Conservation (phyloP, 35 echinoderm and acorn worm genomes). For the Heliocidaris erythrogramma region DNA sequence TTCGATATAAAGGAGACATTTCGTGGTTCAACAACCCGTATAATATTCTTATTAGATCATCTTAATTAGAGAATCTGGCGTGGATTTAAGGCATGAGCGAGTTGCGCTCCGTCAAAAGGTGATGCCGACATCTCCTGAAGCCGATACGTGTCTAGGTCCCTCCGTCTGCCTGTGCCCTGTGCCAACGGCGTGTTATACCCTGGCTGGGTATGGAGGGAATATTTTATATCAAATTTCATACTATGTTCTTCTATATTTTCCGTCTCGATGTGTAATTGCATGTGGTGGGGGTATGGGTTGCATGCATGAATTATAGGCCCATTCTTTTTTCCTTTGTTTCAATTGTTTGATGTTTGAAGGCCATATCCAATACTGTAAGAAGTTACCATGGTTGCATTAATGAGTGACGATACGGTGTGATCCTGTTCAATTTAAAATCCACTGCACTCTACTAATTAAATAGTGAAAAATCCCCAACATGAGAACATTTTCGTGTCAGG, state of each 20-base stretch:
- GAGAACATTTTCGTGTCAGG: too few species aligned
- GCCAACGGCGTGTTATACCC: not conserved
- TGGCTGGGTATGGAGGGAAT: not conserved
- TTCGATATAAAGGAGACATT: not conserved
- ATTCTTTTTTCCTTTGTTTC: not conserved
- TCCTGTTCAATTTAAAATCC: too few species aligned
- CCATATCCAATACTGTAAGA: too few species aligned
- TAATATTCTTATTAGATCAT: constrained; percentile 15
- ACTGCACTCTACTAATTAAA: too few species aligned
- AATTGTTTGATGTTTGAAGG: too few species aligned
- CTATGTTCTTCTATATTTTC: not conserved
- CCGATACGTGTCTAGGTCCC: not conserved
- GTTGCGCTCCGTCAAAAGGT: not conserved
- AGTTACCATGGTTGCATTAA: too few species aligned
- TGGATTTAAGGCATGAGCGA: not conserved
- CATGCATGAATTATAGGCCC: not conserved
- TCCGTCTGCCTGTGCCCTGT: not conserved
- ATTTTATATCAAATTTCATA: not conserved
- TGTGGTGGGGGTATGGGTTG: not conserved
- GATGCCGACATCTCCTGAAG: not conserved
- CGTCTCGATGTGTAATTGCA: not conserved
- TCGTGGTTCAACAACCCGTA: not conserved
- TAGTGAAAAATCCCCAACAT: too few species aligned
- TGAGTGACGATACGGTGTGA: too few species aligned
- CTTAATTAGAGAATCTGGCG: constrained; percentile 29